Evolutionary conservation across 2,888 invertebrate species (phyloP), one percentile per base, ranked within the genome.

Genomic region (Nezara viridula): DNA sequence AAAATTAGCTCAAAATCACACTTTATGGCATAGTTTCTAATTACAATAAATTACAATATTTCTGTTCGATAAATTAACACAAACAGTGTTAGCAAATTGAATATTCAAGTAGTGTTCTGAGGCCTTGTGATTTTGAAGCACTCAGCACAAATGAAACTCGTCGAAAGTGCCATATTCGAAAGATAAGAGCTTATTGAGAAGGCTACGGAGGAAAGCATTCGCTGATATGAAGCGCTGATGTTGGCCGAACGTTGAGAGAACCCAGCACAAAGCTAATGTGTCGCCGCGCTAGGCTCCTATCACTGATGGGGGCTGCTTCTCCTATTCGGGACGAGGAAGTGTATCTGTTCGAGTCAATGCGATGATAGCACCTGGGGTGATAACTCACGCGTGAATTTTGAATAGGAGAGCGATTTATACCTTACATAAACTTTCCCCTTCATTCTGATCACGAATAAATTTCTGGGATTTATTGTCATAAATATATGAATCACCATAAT

Each of bases 161-260:
- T 2, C 16, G 37, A 73, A 73, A 73, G 66, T 73, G 66, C 32
- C 32, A 19, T 19, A 73, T 32, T 37, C 7, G 7, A 19, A 21
- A 37, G 66, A 73, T 73, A 73, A 73, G 66, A 7, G 66, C 32
- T 60, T 73, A 73, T 73, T 73, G 66, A 73, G 66, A 37, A 37
- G 7, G 66, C 66, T 73, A 9, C 19, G 7, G 37, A 32, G 66
- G 16, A 73, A 14, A 73, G 66, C 66, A 37, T 19, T 73, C 32
- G 7, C 66, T 73, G 66, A 73, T 73, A 37, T 4, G 14, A 10
- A 27, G 37, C 19, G 19, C 66, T 16, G 37, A 32, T 37, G 37
- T 32, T 10, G 66, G 66, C 16, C n/a, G 2, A 55, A 1, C 0
- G 1, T 12, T 2, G 12, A n/a, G 24, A n/a, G 50, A 19, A 24